These are phyloP conservation scores for Fabriciana adippe DNA, from an alignment of 2,888 invertebrate species.

Conservation along the genomic window DNA sequence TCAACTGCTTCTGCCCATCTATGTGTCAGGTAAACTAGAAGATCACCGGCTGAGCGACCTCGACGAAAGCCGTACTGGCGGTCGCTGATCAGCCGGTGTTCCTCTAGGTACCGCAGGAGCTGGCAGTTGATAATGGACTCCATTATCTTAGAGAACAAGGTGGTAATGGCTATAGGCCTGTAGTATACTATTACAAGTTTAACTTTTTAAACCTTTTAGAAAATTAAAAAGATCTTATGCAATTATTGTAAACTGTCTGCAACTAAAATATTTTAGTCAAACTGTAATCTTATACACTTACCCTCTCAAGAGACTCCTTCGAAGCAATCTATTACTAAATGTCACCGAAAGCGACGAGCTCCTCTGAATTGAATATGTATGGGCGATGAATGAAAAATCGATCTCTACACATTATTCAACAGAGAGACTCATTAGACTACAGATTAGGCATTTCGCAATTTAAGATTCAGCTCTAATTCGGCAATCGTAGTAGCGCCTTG, in stretches of 20 bases:
- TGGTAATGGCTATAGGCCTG: too few relatives aligned
- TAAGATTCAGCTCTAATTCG: conserved; percentile 2
- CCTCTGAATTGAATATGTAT: conserved; percentile 39
- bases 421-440: conserved; percentile 34
- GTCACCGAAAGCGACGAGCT: conserved; percentile 26
- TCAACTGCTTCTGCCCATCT: too few relatives aligned
- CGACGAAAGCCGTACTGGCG: too few relatives aligned
- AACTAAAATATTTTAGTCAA: neutral
- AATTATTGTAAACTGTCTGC: neutral
- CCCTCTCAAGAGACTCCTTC: conserved; percentile 18
- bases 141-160: too few relatives aligned
- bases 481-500: too few relatives aligned
- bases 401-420: conserved; percentile 39
- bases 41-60: too few relatives aligned
- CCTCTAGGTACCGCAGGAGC: too few relatives aligned
- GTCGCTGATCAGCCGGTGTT: too few relatives aligned
- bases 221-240: neutral
- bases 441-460: conserved; percentile 19
- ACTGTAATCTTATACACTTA: conserved; percentile 4
- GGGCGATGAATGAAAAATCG: conserved; percentile 40
- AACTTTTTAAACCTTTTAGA: neutral
- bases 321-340: conserved; percentile 35
- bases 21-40: too few relatives aligned
- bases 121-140: too few relatives aligned
- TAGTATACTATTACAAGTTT: neutral